Percentiles rank a stretch among this genome's conserved stretches.
Conservation (phyloP, 2,113 vertebrate species). For the Caranx melampygus region DNA sequence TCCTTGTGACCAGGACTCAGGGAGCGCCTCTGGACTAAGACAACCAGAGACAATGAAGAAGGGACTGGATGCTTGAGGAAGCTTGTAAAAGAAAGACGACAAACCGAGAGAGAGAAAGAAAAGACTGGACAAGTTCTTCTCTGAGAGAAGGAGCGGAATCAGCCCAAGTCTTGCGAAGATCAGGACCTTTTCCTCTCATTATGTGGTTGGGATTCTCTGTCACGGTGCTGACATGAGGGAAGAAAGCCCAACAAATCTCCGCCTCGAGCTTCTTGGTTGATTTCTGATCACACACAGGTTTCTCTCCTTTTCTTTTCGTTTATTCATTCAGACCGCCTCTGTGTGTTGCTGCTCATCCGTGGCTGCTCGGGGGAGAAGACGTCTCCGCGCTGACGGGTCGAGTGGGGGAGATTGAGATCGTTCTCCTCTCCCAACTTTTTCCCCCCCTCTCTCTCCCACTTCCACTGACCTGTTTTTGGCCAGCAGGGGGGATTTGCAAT, state of each 20-base stretch:
- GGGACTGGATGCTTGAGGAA: constrained; percentile 48
- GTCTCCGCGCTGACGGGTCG: constrained; percentile 41
- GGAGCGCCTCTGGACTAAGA: constrained; percentile 62
- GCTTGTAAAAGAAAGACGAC: constrained; percentile 20
- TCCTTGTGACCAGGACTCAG: constrained; percentile 54
- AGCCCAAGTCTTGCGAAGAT: constrained; percentile 21
- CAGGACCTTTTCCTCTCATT: constrained; percentile 29
- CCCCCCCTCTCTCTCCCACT: constrained; percentile 23
- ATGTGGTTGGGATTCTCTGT: constrained; percentile 48
- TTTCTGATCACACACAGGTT: constrained; percentile 41
- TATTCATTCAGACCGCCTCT: constrained; percentile 17
- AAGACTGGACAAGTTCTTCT: constrained; percentile 47
- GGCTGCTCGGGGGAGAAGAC: constrained; percentile 35
- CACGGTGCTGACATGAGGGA: constrained; percentile 49
- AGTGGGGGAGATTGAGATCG: constrained; percentile 32
- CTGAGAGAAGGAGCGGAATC: constrained; percentile 41
- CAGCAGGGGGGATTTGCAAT: constrained; percentile 6
- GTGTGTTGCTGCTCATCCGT: constrained; percentile 39
- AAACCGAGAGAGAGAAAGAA: constrained; percentile 13
- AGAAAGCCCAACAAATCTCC: constrained; percentile 63
- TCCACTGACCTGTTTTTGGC: constrained; percentile 56
- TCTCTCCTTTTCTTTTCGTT: constrained; percentile 32
- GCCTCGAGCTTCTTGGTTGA: constrained; percentile 45
- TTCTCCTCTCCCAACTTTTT: constrained; percentile 53
- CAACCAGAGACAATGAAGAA: constrained; percentile 19